A percentile compares a stretch with the other conserved stretches of the same genome.
Evolutionary conservation across 1,140 invertebrate species (phyloP).

Genomic region (Drosophila varians): DNA sequence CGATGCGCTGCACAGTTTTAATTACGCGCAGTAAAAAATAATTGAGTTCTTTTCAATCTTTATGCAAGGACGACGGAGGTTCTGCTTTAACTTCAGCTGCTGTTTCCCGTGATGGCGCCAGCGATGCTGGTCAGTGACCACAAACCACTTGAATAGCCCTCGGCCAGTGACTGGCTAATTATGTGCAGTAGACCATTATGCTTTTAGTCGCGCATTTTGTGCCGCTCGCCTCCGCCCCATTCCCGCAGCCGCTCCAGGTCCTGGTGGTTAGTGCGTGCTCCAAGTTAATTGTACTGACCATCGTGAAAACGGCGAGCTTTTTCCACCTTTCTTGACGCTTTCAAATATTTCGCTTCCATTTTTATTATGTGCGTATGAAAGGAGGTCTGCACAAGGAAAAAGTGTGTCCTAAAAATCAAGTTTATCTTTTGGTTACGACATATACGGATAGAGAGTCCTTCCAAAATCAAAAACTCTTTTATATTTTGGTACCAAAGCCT

Average conservation of each 20-base stretch:
- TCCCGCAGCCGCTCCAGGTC: too few relatives aligned
- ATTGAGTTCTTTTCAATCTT: slow-evolving; percentile 78
- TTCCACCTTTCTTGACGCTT: slow-evolving; percentile 37
- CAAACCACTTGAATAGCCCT: slow-evolving; percentile 49
- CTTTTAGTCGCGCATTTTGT: slow-evolving; percentile 39
- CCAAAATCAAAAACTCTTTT: background rate
- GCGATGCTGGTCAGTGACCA: slow-evolving; percentile 49
- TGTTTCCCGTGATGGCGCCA: slow-evolving; percentile 2
- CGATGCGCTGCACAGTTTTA: slow-evolving; percentile 44
- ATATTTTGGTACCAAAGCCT: background rate
- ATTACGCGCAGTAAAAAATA: slow-evolving; percentile 74
- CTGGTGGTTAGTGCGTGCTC: slow-evolving; percentile 62
- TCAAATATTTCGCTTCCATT: slow-evolving; percentile 16
- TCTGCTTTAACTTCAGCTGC: background rate
- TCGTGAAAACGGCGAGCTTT: slow-evolving; percentile 54
- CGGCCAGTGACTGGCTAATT: slow-evolving; percentile 54
- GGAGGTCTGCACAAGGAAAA: background rate
- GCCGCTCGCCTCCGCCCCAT: too few relatives aligned
- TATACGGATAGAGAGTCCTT: too few relatives aligned
- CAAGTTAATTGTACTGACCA: slow-evolving; percentile 67
- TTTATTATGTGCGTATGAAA: slow-evolving; percentile 42
- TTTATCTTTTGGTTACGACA: background rate
- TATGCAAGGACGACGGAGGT: slow-evolving; percentile 40
- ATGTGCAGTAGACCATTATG: slow-evolving; percentile 75
- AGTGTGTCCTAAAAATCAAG: background rate